phyloP scores from a whole-genome alignment of 2,113 vertebrate genomes.

The Psittacula cyanocephala region DNA sequence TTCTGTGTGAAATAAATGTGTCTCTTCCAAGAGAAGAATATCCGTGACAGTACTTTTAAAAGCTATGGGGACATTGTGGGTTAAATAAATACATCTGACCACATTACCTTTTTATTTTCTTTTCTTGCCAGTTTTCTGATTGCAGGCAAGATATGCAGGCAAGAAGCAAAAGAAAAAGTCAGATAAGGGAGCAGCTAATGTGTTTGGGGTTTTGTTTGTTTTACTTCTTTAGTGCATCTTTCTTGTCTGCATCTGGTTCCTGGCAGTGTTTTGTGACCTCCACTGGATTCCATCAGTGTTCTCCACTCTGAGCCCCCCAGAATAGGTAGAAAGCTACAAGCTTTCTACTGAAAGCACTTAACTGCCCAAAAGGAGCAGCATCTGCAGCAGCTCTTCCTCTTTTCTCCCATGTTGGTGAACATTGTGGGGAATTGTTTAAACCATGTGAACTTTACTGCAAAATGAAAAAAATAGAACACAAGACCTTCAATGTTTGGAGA shows the following conservation, averaged over 20 bases:
- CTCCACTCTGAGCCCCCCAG: rapidly evolving
- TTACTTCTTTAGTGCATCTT: background rate
- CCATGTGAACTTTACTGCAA: background rate
- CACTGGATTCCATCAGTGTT: background rate
- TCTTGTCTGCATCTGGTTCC: background rate
- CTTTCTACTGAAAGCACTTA: background rate
- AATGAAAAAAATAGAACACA: background rate
- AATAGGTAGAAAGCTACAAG: background rate
- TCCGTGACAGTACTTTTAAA: background rate
- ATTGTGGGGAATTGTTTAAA: background rate
- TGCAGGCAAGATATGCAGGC: background rate
- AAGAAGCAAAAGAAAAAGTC: background rate
- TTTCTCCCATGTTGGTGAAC: background rate
- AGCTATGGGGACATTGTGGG: background rate
- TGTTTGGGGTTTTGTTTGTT: background rate
- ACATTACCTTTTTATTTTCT: background rate
- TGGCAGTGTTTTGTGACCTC: background rate
- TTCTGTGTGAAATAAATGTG: background rate
- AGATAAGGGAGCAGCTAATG: background rate
- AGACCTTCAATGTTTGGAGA: background rate
- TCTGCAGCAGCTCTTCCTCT: background rate
- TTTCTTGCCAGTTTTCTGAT: background rate
- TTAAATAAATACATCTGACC: background rate
- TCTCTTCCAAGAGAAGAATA: background rate
- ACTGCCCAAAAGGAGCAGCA: background rate